Percentiles rank a stretch among this genome's conserved stretches.
Conservation (phyloP, 2,888 invertebrate genomes). For the Xanthorhoe spadicearia region DNA sequence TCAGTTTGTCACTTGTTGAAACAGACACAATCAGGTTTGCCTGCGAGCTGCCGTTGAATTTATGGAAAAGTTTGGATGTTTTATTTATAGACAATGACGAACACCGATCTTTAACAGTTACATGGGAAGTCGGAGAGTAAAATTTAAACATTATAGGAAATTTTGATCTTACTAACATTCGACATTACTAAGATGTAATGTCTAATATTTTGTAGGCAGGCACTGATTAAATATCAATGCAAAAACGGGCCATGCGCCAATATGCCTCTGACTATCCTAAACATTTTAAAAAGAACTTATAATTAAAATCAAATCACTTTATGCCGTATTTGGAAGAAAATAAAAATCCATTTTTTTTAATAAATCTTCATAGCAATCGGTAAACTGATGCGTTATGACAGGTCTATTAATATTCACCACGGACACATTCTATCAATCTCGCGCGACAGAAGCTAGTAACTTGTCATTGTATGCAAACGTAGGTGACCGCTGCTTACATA, state of each 20-base stretch:
- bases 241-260: no score
- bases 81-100: conserved; percentile 40
- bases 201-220: no score
- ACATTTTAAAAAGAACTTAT: no score
- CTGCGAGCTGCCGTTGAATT: conserved; percentile 40
- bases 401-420: conserved; percentile 2
- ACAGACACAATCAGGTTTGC: conserved; percentile 29
- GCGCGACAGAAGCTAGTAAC: conserved; percentile 60
- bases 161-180: not conserved
- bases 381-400: not conserved
- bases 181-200: no score
- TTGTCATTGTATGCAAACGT: conserved; percentile 80
- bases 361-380: not conserved
- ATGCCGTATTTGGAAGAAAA: not conserved
- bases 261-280: no score
- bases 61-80: conserved; percentile 46
- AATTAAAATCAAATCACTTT: no score
- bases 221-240: no score
- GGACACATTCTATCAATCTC: not conserved
- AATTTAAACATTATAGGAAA: conserved; percentile 10
- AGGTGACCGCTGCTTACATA: conserved; percentile 46
- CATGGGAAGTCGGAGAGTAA: conserved; percentile 15
- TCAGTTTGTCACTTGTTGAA: conserved; percentile 54
- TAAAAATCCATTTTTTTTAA: not conserved
- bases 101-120: conserved; percentile 36